Base-by-base conservation (phyloP, 2,113 vertebrate genomes). In the Brachirus orientalis region DNA sequence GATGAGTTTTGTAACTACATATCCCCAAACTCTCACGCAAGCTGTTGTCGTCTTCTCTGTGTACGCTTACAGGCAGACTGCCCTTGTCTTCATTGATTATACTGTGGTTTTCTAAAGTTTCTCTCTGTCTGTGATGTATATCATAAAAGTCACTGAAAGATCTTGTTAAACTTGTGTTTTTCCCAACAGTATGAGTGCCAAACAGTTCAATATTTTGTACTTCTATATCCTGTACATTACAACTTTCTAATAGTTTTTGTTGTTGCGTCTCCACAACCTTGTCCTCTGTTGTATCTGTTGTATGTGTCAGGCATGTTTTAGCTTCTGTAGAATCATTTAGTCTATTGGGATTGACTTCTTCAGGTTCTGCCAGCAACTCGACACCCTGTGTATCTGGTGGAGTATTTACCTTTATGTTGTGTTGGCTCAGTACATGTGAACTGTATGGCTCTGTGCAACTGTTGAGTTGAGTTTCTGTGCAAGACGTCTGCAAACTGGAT, bases 321-420 rank as follows among this genome's bases (percentile, higher is more conserved):
- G 22, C 47, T 28, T 72, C 40, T 37, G 51, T 18, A 12, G 28
- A 48, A 63, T 53, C 5, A 33, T 36, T 65, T 22, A 22, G 17
- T 38, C 38, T 53, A 38, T 2, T 11, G 13, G 18, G 11, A 37
- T 61, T 8, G 36, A 14, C 43, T 41, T 69, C 38, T 33, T 40
- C 51, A 22, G 37, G 18, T 14, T 65, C 51, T 4, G 14, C 33
- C 33, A 45, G 46, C 13, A 54, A 9, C 43, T n/a, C 72, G 38
- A 45, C 56, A 37, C 69, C 62, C 41, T 18, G 50, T 38, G 62
- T 41, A 48, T 60, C 48, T 20, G 16, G 3, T 43, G 44, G n/a
- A 46, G 45, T 33, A 43, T 67, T 86, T 68, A 68, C 52, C 72
- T 79, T 62, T 3, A 62, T 46, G 43, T 36, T 63, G 52, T 60